phyloP scores from a whole-genome alignment of 1,140 invertebrate species.

The Drosophila ambigua region DNA sequence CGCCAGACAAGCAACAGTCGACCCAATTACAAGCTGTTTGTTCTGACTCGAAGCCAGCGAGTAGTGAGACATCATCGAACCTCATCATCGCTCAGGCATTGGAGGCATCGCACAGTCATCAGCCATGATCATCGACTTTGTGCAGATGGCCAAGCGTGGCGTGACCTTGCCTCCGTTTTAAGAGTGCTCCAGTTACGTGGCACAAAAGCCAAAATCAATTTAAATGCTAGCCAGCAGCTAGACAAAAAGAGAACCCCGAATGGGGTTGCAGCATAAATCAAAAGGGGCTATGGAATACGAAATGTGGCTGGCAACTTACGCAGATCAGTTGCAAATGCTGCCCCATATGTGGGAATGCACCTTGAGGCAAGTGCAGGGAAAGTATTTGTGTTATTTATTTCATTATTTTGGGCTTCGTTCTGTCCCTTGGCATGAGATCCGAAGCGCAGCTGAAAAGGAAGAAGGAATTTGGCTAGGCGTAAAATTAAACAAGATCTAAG shows the following conservation, averaged over 20 bases:
- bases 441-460: too few species aligned
- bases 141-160: slow-evolving; percentile 39
- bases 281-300: too few species aligned
- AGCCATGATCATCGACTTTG: slow-evolving; percentile 37
- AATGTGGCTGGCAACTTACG: too few species aligned
- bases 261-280: background rate
- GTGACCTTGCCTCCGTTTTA: slow-evolving; percentile 48
- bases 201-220: slow-evolving; percentile 51
- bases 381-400: too few species aligned
- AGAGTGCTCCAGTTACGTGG: slow-evolving; percentile 39
- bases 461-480: too few species aligned
- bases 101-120: too few species aligned
- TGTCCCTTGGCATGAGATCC: too few species aligned
- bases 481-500: too few species aligned
- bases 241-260: slow-evolving; percentile 15
- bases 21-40: slow-evolving; percentile 58
- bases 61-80: slow-evolving; percentile 25
- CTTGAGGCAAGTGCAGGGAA: too few species aligned
- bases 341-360: too few species aligned
- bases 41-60: slow-evolving; percentile 32
- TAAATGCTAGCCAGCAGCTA: slow-evolving; percentile 35
- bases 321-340: too few species aligned
- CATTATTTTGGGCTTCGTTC: too few species aligned
- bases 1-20: slow-evolving; percentile 9
- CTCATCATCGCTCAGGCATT: slow-evolving; percentile 19